Base-by-base conservation (phyloP, 2,797 vertebrate species). In the Uromys caudimaculatus region DNA sequence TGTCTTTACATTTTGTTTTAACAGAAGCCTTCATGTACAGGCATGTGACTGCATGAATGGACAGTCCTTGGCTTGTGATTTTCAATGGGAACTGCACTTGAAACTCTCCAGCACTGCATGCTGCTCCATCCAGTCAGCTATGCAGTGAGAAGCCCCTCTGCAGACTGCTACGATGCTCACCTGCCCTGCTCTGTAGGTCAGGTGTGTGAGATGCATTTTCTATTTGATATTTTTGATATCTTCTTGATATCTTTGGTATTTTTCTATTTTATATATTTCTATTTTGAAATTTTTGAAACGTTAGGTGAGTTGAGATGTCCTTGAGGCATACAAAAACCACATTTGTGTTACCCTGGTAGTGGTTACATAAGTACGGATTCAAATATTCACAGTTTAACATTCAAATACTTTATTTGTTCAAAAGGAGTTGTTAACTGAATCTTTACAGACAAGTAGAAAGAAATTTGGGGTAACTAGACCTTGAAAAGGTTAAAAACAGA, bases 331-430 rank as follows among this genome's bases (percentile, higher is more conserved):
- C 13, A n/a, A 89, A 41, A 23, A 69, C 60, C 29, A n/a, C 29
- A 75, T 38, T 17, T 50, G 21, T 17, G 41, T 81, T 58, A 41
- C 44, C 38, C 52, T 47, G 23, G 32, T 47, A 11, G 9, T 35
- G 24, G 4, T 62, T 73, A 71, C 54, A 7, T 23, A 93, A 27
- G 2, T 23, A 41, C 23, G 11, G 64, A 67, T 75, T 91, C 78
- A 83, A 79, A 84, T 67, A 73, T 75, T 87, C 75, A 76, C 4
- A 62, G 82, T 84, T 83, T 41, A 75, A 27, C 23, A 58, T 19
- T 29, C 52, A 85, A 96, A 94, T 32, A 23, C n/a, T 84, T 83
- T 64, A 54, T 73, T 64, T 76, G 17, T 81, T 94, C 85, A 84
- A 96, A 92, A 54, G 83, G 1, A 41, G 78, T 86, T 92, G 76